Evolutionary conservation across 1,140 invertebrate genomes (phyloP), one percentile per base, ranked within the genome.

Genomic region (Aphidius ervi): DNA sequence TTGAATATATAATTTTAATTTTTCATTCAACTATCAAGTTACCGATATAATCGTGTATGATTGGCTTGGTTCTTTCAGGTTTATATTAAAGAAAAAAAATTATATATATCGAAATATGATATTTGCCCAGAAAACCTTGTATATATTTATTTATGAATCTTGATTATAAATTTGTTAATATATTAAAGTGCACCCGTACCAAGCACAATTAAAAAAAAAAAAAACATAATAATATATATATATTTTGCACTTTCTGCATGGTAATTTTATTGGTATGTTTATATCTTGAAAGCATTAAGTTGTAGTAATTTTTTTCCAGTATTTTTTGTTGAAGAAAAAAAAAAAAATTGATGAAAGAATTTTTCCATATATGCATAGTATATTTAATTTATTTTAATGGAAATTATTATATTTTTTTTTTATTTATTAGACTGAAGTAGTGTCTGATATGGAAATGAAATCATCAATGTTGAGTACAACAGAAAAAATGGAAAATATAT

Each of bases 41-140:
- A 54, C 52, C n/a, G 43, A n/a, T 49, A 8, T 16, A 49, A 6
- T 20, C 47, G 23, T 49, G 3, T 1, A 20, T 47, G 45, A 47
- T 52, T 48, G 45, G 39, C 31, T 56, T 59, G 55, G 50, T 58
- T 57, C 61, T 64, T 66, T 41, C 62, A 67, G 61, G 49, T 63
- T 16, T 16, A 16, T 16, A 16, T 16, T n/a, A 41, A 10, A 65
- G 66, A 67, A 10, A n/a, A 39, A 54, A 54, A 16, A 54, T 31
- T 3, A 31, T 31, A 31, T 31, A 66, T 70, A 72, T 71, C 64
- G 67, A 71, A 73, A 69, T 61, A 63, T 70, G 63, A 69, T 62
- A 56, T 61, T 56, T 31, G 4, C 23, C 46, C 40, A 9, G 45
- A 43, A 45, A 57, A 43, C 47, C 55, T 53, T 62, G 52, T 62